A percentile compares a stretch with the other conserved stretches of the same genome.
phyloP scores from a whole-genome alignment of 2,888 invertebrate species.

The Pachycephus smyrnensis region DNA sequence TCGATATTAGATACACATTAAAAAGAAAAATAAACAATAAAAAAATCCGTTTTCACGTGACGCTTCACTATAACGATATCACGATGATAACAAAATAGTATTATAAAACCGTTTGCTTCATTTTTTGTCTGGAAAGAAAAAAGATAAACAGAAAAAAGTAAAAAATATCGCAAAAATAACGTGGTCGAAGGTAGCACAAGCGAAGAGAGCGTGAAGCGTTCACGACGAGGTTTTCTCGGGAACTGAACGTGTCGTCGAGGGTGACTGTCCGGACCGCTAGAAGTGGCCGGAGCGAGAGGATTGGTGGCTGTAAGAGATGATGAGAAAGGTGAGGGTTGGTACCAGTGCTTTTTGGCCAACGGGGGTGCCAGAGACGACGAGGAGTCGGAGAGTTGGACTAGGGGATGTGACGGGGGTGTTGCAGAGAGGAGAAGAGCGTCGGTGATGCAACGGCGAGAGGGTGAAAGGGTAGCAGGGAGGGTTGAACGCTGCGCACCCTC shows the following conservation, averaged over 20 bases:
- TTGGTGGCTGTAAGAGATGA: conserved; percentile 33
- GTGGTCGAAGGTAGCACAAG: neutral
- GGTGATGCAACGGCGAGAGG: conserved; percentile 14
- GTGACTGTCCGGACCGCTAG: conserved; percentile 7
- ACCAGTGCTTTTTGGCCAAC: neutral
- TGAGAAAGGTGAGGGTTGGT: conserved; percentile 29
- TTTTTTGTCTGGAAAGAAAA: neutral
- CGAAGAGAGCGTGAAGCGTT: conserved; percentile 28
- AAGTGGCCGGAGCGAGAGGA: conserved; percentile 35
- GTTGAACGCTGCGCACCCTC: conserved; percentile 16
- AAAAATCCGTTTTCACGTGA: neutral
- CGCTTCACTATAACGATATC: neutral
- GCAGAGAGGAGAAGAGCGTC: conserved; percentile 1
- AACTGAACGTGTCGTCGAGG: conserved; percentile 47
- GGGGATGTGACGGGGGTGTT: conserved; percentile 2
- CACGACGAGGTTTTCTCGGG: conserved; percentile 52
- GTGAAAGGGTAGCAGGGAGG: conserved; percentile 27
- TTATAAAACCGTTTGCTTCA: neutral
- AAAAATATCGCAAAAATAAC: neutral
- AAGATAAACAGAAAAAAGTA: conserved; percentile 1
- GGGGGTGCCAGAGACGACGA: neutral
- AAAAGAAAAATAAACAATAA: neutral
- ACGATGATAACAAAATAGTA: neutral
- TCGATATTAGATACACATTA: neutral
- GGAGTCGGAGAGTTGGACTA: conserved; percentile 10